Conservation (phyloP, 2,797 vertebrate genomes). For the Luscinia luscinia region DNA sequence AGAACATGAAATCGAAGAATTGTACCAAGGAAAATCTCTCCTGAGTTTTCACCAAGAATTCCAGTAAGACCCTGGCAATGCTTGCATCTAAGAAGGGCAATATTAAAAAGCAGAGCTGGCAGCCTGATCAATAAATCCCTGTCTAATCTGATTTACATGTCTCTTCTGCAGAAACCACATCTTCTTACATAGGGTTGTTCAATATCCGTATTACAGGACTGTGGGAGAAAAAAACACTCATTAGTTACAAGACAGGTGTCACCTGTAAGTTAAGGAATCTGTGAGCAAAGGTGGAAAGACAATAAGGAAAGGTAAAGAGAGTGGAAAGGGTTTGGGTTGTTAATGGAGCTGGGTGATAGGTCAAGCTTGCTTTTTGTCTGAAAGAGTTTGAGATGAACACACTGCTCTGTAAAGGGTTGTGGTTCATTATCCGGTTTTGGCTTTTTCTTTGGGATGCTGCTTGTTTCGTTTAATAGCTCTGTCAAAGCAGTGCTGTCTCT, state of each 20-base stretch:
- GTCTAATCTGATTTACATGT: not conserved
- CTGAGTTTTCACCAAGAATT: not conserved
- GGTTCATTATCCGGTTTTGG: not conserved
- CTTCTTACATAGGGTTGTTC: not conserved
- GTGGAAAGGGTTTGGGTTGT: not conserved
- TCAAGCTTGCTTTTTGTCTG: not conserved
- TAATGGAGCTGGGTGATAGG: not conserved
- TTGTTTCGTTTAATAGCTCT: not conserved
- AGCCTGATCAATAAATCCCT: not conserved
- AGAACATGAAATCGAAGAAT: not conserved
- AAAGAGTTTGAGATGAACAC: not conserved
- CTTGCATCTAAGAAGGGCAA: not conserved
- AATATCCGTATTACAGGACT: not conserved
- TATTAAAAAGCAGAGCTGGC: not conserved
- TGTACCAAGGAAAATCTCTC: not conserved
- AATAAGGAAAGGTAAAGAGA: not conserved
- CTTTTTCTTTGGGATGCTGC: not conserved
- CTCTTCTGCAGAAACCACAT: not conserved
- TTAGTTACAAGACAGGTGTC: rapidly evolving
- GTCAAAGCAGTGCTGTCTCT: not conserved
- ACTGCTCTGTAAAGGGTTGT: not conserved
- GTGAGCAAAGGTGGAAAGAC: not conserved
- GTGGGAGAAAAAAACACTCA: rapidly evolving
- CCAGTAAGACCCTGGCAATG: not conserved
- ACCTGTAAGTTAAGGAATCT: not conserved